A percentile compares a stretch with the other conserved stretches of the same genome.
Conservation (phyloP, 2,888 invertebrate genomes). For the Philereme transversata region DNA sequence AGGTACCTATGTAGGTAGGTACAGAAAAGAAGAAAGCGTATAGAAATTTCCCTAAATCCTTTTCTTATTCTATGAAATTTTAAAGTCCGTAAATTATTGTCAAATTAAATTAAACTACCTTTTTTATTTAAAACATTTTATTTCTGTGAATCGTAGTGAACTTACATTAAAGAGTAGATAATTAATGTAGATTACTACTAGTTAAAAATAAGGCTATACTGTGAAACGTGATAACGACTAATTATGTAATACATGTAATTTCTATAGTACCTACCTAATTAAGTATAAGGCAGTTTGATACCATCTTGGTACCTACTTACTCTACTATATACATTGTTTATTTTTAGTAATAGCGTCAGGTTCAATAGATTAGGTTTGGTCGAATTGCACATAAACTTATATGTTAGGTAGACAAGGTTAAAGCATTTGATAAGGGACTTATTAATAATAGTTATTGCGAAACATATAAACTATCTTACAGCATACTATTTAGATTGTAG, state of each 20-base stretch:
- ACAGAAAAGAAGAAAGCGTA: no score
- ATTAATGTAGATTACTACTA: conserved; percentile 46
- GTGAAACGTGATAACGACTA: conserved; percentile 65
- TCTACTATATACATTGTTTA: conserved; percentile 60
- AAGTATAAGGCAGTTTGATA: conserved; percentile 79
- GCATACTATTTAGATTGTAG: neutral
- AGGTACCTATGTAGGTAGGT: no score
- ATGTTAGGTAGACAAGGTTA: conserved; percentile 46
- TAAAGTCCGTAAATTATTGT: no score
- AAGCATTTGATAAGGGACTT: conserved; percentile 58
- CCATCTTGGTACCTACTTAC: conserved; percentile 60
- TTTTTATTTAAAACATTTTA: conserved; percentile 35
- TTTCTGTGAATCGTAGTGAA: conserved; percentile 61
- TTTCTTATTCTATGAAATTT: no score
- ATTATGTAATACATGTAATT: conserved; percentile 40
- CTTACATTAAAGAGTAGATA: conserved; percentile 40
- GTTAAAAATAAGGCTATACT: conserved; percentile 82
- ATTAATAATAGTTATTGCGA: neutral
- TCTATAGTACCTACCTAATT: conserved; percentile 30
- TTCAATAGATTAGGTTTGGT: conserved; percentile 65
- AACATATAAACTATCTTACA: neutral
- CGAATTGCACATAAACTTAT: conserved; percentile 60
- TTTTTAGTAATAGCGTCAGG: conserved; percentile 49
- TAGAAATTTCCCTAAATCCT: no score
- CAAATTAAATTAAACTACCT: neutral